Conservation (phyloP, 2,797 vertebrate species). For the Dryobates pubescens region DNA sequence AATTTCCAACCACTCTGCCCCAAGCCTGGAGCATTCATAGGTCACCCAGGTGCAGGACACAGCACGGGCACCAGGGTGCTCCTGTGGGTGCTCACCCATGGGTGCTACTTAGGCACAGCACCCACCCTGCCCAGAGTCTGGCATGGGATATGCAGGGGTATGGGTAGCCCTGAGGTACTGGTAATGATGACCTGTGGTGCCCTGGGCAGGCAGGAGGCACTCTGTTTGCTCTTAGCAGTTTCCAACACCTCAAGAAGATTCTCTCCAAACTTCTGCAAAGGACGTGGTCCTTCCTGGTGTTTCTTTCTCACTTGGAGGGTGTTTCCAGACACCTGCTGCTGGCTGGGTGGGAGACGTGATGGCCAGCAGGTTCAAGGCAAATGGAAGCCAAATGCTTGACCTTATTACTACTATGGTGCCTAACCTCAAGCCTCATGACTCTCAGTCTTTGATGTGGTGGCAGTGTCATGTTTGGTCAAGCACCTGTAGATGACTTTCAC, state of each 20-base stretch:
- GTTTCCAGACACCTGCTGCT: background rate
- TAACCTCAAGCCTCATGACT: too few relatives aligned
- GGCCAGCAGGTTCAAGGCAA: too few relatives aligned
- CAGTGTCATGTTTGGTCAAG: too few relatives aligned
- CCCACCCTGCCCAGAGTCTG: background rate
- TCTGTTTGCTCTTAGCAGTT: rapidly evolving
- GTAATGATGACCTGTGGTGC: rapidly evolving
- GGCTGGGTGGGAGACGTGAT: background rate
- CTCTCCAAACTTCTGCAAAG: background rate
- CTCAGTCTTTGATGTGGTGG: too few relatives aligned
- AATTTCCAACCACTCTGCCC: too few relatives aligned
- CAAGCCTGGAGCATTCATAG: too few relatives aligned
- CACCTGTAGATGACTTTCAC: background rate
- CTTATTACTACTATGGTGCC: too few relatives aligned
- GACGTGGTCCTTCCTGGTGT: background rate
- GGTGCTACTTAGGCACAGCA: background rate
- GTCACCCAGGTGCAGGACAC: too few relatives aligned
- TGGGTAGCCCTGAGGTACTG: background rate
- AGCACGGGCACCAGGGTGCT: background rate
- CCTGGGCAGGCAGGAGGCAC: background rate
- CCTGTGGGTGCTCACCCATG: rapidly evolving
- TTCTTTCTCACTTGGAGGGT: background rate
- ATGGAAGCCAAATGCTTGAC: too few relatives aligned
- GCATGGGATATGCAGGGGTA: background rate
- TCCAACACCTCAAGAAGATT: background rate